phyloP scores from a whole-genome alignment of 2,113 vertebrate species.

The Myiozetetes cayanensis region DNA sequence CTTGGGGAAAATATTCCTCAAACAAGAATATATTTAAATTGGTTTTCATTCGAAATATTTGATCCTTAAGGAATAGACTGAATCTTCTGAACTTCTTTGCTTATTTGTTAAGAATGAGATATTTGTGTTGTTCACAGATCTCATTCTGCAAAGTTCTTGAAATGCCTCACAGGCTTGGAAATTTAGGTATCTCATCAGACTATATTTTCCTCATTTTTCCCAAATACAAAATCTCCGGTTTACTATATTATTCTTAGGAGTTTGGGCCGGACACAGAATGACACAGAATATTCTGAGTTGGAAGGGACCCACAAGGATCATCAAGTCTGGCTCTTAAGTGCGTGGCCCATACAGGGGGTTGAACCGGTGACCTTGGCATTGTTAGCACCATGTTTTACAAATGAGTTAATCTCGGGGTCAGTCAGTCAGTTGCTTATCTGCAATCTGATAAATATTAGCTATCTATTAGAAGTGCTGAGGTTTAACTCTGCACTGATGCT shows the following conservation, averaged over 20 bases:
- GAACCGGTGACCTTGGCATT: background rate
- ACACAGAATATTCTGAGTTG: background rate
- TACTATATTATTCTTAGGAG: background rate
- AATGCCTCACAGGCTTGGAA: background rate
- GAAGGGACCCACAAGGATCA: background rate
- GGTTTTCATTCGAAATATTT: background rate
- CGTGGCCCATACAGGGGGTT: background rate
- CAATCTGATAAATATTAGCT: background rate
- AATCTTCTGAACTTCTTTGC: background rate
- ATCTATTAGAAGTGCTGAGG: background rate
- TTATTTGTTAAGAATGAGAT: background rate
- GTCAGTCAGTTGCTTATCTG: background rate
- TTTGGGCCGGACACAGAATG: background rate
- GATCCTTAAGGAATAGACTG: background rate
- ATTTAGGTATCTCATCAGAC: background rate
- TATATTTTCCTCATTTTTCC: background rate
- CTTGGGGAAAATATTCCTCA: background rate
- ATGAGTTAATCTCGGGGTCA: background rate
- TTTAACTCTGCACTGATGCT: background rate
- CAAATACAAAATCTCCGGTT: background rate
- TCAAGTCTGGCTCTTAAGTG: background rate
- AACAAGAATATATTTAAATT: background rate
- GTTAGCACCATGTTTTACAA: background rate
- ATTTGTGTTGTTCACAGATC: background rate
- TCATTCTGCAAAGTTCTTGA: background rate